Evolutionary conservation across 2,113 vertebrate species (phyloP), one percentile per base, ranked within the genome.

Genomic region (Tinamus guttatus): DNA sequence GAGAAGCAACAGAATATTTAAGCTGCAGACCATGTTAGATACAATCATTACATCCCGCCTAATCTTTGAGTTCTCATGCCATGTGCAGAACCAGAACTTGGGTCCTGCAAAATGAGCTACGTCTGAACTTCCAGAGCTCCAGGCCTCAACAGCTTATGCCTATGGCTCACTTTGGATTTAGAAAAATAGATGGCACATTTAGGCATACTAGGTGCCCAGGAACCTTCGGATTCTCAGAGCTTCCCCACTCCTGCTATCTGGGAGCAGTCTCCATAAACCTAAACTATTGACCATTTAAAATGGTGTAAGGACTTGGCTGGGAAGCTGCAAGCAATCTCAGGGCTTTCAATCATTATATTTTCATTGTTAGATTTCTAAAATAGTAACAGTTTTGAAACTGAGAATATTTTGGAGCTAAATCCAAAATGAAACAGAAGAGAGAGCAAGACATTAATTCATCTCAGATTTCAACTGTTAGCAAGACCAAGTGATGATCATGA

Each of bases 71-170:
- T 32, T 81, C 36, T 59, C 19, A 8, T 5, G 17, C 36, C 32
- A 47, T 0, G 1, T 1, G 1, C 59, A 59, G 47, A 52, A 40
- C 8, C 49, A 59, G 11, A 85, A 45, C 28, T 63, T 19, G 15
- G 10, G 7, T 32, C 60, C 52, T n/a, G 25, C 28, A 22, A 30
- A 54, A n/a, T 54, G 30, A 14, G 25, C 2, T 32, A 8, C 2
- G 30, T 22, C 38, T 10, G 73, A 41, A 18, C 28, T 52, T 8
- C 47, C 0, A 2, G 45, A 36, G 5, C 22, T 70, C 38, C 16
- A 45, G 22, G 14, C 24, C 22, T 52, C 38, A 11, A 34, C 30
- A 64, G 60, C 13, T 25, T 82, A 68, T 52, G 41, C 60, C 36
- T 47, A 63, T 7, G 11, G 20, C 25, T 83, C 38, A 1, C 0